Base-by-base conservation (phyloP, 2,797 vertebrate genomes). In the Furcifer pardalis region DNA sequence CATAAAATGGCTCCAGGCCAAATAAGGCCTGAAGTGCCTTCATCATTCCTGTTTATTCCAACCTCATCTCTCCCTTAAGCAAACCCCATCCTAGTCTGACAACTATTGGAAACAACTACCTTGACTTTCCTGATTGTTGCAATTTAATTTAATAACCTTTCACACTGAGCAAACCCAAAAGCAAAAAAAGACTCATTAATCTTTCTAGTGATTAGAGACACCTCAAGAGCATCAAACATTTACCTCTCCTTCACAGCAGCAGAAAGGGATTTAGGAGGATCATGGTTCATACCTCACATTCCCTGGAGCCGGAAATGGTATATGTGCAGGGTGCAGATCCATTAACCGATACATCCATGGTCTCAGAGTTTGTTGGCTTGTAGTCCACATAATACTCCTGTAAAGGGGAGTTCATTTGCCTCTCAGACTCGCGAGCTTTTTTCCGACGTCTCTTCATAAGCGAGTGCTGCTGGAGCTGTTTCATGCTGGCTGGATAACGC, bases 331-430 rank as follows among this genome's bases (percentile, higher is more conserved):
- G 97, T 94, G 97, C 98, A 93, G 98, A 98, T 95, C 98, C 98
- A 94, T 99, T 99, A 94, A 98, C 98, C 79, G 98, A 97, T 97
- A 99, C 97, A 97, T 99, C 98, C 98, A 99, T 97, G 96, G 98
- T 97, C 96, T 99, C 98, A 94, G 98, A 98, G 97, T 99, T 98
- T 93, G 98, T 97, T 89, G 98, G 97, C 95, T 99, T 99, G 97
- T 99, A 99, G 98, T 99, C 98, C 97, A 99, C 98, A 93, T 99
- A 99, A 96, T 99, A 99, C 96, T 99, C 98, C 97, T 99, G 98
- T 94, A 99, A 97, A 35, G 98, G 98, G 68, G 98, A 98, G 94
- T 96, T 98, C 90, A 98, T 96, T 89, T 98, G 97, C 94, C 97
- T 97, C 92, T 98, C 97, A 0, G 96, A 97, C 93, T 98, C 97